Percentiles rank a stretch among this genome's conserved stretches.
phyloP scores from a whole-genome alignment of 2,113 vertebrate genomes.

The Pogona vitticeps region DNA sequence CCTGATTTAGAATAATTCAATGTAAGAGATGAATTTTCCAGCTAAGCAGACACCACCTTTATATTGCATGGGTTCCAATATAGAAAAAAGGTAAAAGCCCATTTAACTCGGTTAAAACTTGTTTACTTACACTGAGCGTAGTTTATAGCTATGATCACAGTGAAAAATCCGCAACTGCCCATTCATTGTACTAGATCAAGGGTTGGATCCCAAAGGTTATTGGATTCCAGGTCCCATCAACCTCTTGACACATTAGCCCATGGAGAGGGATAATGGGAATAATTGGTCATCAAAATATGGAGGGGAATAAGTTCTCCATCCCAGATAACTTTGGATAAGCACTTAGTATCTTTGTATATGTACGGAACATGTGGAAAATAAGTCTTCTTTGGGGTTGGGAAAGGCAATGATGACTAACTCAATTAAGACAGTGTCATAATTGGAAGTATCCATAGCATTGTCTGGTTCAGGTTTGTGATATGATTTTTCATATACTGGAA shows the following conservation, averaged over 20 bases:
- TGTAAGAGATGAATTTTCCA: slow-evolving; percentile 46
- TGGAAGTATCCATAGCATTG: no score
- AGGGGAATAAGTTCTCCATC: no score
- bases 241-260: no score
- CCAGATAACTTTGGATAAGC: neutral
- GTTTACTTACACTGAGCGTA: slow-evolving; percentile 36
- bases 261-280: no score
- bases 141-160: slow-evolving; percentile 7
- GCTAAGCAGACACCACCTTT: slow-evolving; percentile 48
- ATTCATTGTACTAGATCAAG: neutral
- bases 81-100: slow-evolving; percentile 10
- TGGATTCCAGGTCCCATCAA: neutral
- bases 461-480: no score
- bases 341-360: no score
- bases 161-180: neutral
- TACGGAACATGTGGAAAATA: no score
- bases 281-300: no score
- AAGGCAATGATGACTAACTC: no score
- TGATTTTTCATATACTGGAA: no score
- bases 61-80: slow-evolving; percentile 44
- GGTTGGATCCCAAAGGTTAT: neutral
- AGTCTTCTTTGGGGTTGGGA: no score
- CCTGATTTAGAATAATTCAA: slow-evolving; percentile 64
- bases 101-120: slow-evolving; percentile 23
- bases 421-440: no score